Conservation (phyloP, 37 sponge, comb jelly and placozoan species). For the Mnemiopsis leidyi region DNA sequence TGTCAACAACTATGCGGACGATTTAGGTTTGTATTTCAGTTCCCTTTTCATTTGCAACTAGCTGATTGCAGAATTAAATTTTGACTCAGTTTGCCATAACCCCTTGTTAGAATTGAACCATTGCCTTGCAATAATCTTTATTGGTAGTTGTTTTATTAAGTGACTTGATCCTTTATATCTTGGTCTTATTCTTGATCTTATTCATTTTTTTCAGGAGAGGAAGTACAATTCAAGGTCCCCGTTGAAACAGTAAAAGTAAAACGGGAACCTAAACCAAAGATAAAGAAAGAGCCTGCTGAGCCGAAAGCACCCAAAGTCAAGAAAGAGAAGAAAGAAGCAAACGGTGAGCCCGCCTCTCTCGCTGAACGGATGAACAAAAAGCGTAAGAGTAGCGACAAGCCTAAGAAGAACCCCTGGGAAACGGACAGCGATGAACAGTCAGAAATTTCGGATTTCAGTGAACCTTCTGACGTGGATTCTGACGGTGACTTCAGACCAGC, state of each 20-base stretch:
- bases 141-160: no score
- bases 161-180: no score
- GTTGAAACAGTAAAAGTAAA: background rate
- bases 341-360: background rate
- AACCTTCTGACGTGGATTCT: background rate
- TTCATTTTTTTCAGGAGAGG: slow-evolving; percentile 18
- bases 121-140: no score
- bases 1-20: background rate
- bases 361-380: slow-evolving; percentile 30
- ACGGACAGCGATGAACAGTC: background rate
- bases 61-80: no score
- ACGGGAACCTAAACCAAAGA: slow-evolving; percentile 13
- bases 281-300: background rate
- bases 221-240: background rate
- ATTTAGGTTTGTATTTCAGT: no score
- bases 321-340: slow-evolving; percentile 31
- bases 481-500: background rate
- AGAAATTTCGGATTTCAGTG: slow-evolving; percentile 1
- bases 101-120: no score
- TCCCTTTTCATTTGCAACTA: no score
- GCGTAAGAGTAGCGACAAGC: background rate
- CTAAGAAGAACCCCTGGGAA: slow-evolving; percentile 57
- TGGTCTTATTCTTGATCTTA: no score
- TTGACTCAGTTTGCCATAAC: no score
- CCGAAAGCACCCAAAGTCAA: slow-evolving; percentile 17